These are phyloP conservation scores for Drosophila setosimentum DNA, from an alignment of 2,888 invertebrate genomes.

Conservation along the genomic window DNA sequence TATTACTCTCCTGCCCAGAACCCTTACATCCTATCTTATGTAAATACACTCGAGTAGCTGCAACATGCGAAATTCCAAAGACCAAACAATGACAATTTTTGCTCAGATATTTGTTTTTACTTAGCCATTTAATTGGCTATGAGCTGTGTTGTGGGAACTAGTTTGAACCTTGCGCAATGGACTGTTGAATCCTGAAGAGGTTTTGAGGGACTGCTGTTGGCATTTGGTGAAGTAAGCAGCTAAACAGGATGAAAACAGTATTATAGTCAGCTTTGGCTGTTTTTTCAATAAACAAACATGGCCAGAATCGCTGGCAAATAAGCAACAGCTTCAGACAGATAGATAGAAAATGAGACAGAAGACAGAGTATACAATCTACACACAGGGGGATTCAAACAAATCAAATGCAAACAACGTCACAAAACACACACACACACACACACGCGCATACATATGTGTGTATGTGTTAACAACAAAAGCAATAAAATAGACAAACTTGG, in stretches of 20 bases:
- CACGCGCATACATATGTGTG: neutral
- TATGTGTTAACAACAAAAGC: slow-evolving; percentile 30
- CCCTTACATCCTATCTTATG: neutral
- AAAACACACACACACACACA: slow-evolving; percentile 13
- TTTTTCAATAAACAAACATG: slow-evolving; percentile 70
- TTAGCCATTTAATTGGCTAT: slow-evolving; percentile 45
- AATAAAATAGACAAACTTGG: slow-evolving; percentile 19
- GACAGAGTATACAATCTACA: slow-evolving; percentile 33
- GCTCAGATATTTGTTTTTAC: slow-evolving; percentile 17
- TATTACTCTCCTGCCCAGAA: neutral
- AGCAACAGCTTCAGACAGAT: slow-evolving; percentile 25
- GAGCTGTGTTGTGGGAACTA: slow-evolving; percentile 42
- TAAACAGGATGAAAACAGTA: slow-evolving; percentile 27
- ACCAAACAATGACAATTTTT: slow-evolving; percentile 27
- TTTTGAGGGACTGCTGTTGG: neutral
- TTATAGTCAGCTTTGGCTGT: slow-evolving; percentile 47
- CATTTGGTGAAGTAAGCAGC: slow-evolving; percentile 22
- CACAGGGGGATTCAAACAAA: slow-evolving; percentile 66
- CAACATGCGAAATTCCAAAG: slow-evolving; percentile 27
- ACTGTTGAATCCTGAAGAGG: neutral
- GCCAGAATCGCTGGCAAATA: slow-evolving; percentile 65
- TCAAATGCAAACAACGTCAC: slow-evolving; percentile 70
- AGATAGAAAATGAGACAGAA: slow-evolving; percentile 8
- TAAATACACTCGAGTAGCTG: slow-evolving; percentile 36
- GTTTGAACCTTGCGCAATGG: slow-evolving; percentile 14